Evolutionary conservation across 2,797 vertebrate species (phyloP).

Genomic region (Myoxocephalus aenaeus): DNA sequence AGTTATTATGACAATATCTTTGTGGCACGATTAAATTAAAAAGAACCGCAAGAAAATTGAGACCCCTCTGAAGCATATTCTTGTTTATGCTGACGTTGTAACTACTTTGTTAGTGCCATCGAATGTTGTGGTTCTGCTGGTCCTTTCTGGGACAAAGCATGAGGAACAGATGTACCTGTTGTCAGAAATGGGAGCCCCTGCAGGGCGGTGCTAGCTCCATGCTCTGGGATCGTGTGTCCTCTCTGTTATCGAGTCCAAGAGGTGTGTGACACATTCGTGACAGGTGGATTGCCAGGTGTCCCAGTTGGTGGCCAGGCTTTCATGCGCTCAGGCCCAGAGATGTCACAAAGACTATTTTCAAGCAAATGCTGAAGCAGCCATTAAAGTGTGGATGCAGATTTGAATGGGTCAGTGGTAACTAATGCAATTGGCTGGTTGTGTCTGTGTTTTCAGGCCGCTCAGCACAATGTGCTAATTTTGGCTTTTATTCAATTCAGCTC

Average conservation of each 20-base stretch:
- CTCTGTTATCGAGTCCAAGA: slow-evolving; percentile 46
- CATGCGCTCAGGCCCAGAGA: slow-evolving; percentile 28
- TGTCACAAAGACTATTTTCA: slow-evolving; percentile 23
- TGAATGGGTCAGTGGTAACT: slow-evolving; percentile 8
- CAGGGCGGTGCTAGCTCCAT: slow-evolving; percentile 16
- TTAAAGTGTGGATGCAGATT: slow-evolving; percentile 11
- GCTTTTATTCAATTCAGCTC: background rate
- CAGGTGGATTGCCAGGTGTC: slow-evolving; percentile 71
- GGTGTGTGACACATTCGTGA: slow-evolving; percentile 53
- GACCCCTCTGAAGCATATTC: background rate
- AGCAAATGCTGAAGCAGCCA: slow-evolving; percentile 2
- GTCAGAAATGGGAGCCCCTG: slow-evolving; percentile 38
- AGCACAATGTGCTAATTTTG: slow-evolving; percentile 5
- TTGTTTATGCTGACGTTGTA: slow-evolving; percentile 19
- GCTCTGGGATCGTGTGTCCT: slow-evolving; percentile 49
- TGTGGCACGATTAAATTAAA: slow-evolving; percentile 5
- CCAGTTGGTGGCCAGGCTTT: slow-evolving; percentile 44
- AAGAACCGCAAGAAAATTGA: background rate
- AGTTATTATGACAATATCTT: background rate
- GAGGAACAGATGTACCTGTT: slow-evolving; percentile 56
- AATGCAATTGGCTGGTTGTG: background rate
- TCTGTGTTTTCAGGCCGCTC: background rate
- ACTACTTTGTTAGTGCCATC: slow-evolving; percentile 1
- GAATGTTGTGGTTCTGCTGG: slow-evolving; percentile 10
- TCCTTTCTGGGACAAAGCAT: slow-evolving; percentile 13